Conservation (phyloP, 2,113 vertebrate species). For the Prochilodus magdalenae region DNA sequence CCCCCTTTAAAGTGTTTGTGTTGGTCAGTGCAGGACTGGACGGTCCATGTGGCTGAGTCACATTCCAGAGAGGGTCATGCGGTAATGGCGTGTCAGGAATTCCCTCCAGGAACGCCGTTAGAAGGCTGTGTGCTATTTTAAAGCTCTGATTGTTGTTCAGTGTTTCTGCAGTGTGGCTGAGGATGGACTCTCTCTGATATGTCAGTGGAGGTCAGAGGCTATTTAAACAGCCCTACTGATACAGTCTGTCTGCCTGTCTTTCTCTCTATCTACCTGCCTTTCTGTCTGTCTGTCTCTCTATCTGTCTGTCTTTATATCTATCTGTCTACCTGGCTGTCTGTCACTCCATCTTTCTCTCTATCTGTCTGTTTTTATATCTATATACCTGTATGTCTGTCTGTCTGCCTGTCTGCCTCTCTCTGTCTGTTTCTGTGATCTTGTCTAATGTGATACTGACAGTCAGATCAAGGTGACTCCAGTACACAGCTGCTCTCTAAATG, state of each 20-base stretch:
- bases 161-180: neutral
- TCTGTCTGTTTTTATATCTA: no score
- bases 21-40: neutral
- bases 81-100: neutral
- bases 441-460: neutral
- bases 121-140: neutral
- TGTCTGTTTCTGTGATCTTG: no score
- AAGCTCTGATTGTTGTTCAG: neutral
- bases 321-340: no score
- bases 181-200: neutral
- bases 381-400: no score
- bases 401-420: no score
- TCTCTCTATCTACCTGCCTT: no score
- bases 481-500: constrained; percentile 61
- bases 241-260: no score
- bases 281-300: no score
- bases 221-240: neutral
- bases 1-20: neutral
- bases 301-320: no score
- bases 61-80: neutral
- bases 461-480: constrained; percentile 52
- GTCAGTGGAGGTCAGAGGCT: constrained; percentile 1
- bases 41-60: neutral
- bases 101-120: neutral
- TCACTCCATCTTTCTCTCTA: no score